Percentiles rank a stretch among this genome's conserved stretches.
Evolutionary conservation across 2,888 invertebrate species (phyloP).

Genomic region (Cataglyphis cursor): DNA sequence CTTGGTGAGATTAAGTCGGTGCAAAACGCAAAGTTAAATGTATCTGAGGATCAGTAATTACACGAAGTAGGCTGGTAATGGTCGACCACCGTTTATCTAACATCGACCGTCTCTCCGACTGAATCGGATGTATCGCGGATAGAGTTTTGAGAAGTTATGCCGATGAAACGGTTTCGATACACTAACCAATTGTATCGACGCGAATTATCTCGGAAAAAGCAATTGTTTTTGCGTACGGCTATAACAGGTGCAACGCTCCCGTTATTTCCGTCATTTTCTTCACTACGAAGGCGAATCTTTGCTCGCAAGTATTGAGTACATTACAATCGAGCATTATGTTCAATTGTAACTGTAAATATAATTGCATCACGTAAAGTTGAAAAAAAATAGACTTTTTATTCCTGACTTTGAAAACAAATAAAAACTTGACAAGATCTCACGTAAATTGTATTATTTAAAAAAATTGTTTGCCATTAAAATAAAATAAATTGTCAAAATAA

Average conservation of each 20-base stretch:
- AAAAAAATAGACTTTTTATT: slow-evolving; percentile 5
- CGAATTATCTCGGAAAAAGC: slow-evolving; percentile 65
- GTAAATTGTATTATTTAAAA: neutral
- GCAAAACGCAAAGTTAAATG: slow-evolving; percentile 44
- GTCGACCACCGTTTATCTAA: slow-evolving; percentile 70
- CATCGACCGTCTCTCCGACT: slow-evolving; percentile 59
- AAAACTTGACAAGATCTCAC: slow-evolving; percentile 27
- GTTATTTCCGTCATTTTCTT: slow-evolving; percentile 41
- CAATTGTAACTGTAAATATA: slow-evolving; percentile 18
- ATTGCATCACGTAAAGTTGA: neutral
- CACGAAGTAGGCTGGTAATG: slow-evolving; percentile 67
- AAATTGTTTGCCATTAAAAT: slow-evolving; percentile 7
- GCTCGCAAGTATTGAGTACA: slow-evolving; percentile 14
- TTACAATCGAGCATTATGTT: slow-evolving; percentile 22
- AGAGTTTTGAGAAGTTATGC: slow-evolving; percentile 48
- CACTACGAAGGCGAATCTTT: slow-evolving; percentile 22
- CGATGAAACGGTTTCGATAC: slow-evolving; percentile 49
- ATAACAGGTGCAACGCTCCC: slow-evolving; percentile 65
- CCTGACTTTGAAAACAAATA: slow-evolving; percentile 3
- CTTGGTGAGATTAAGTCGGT: slow-evolving; percentile 17
- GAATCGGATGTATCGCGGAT: slow-evolving; percentile 58
- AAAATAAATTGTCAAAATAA: slow-evolving; percentile 29
- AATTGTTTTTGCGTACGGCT: slow-evolving; percentile 59
- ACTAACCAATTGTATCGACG: slow-evolving; percentile 52
- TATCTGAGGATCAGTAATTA: slow-evolving; percentile 76